These are phyloP conservation scores for Gulo gulo DNA, from an alignment of 2,113 vertebrate species.

Conservation along the genomic window DNA sequence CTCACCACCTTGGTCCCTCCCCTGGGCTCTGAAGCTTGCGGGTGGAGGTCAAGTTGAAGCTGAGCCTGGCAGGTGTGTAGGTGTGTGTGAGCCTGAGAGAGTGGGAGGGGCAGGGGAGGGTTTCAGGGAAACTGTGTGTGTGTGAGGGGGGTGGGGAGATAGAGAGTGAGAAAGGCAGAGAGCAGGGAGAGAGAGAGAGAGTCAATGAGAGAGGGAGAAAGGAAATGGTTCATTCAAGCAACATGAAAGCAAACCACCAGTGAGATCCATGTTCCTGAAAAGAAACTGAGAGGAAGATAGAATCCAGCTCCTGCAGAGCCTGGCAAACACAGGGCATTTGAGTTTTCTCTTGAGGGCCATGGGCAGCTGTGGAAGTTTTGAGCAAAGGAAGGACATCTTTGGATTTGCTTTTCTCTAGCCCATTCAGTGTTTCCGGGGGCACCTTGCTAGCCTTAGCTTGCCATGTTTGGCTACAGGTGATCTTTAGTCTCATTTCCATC, in stretches of 20 bases:
- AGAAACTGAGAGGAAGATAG: background rate
- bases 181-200: background rate
- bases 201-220: background rate
- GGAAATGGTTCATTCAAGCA: background rate
- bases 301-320: background rate
- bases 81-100: background rate
- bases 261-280: background rate
- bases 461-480: background rate
- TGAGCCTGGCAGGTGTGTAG: background rate
- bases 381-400: background rate
- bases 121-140: background rate
- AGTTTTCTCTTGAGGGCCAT: background rate
- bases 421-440: background rate
- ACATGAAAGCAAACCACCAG: background rate
- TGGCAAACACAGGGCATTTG: accelerated
- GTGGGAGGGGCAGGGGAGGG: background rate
- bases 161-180: background rate
- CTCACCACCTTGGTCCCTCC: background rate
- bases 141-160: too few relatives aligned
- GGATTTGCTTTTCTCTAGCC: background rate
- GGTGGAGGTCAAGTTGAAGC: background rate
- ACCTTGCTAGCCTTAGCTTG: background rate
- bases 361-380: background rate
- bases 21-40: background rate
- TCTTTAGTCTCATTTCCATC: background rate